Base-by-base conservation (phyloP, 2,113 vertebrate species). In the Callionymus lyra region DNA sequence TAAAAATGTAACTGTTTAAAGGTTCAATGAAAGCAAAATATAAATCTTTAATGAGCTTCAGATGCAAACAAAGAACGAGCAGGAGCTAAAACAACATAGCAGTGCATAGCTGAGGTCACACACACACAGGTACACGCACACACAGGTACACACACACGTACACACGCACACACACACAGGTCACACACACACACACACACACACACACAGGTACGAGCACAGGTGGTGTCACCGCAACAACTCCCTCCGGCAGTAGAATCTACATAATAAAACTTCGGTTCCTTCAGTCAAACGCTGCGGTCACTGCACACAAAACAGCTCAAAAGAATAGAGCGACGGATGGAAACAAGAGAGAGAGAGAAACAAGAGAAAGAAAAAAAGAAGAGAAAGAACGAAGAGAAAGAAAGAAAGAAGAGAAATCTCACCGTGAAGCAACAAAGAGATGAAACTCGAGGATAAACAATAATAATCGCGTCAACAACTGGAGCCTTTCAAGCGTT, bases 241-340 rank as follows among this genome's bases (percentile, higher is more conserved):
- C 63, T 71, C 73, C 41, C 59, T 59, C 62, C 71, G 76, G 67
- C 54, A 68, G 63, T 46, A 2, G 18, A 61, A 71, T 75, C 67
- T 77, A 67, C 73, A 75, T 72, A n/a, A 75, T 56, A 34, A 36
- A 40, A 41, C 38, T 32, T n/a, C 55, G 56, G 65, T 12, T 66
- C 44, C 66, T 44, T 6, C 63, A 81, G 73, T 77, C 79, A 81
- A 81, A 81, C 62, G 46, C 36, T 72, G 79, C 40, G 76, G 79
- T 51, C 4, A 35, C 16, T 32, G 6, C 31, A 43, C 44, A 61
- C 57, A 61, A 62, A 4, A 0, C n/a, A 18, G 34, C 33, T 2
- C 34, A 40, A 10, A 44, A 34, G 17, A 31, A 34, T 1, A 10
- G 6, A 12, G 2, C 11, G n/a, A 12, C 16, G 2, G 16, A n/a